These are phyloP conservation scores for Bombus polaris DNA, from an alignment of 1,140 invertebrate genomes.

Conservation along the genomic window DNA sequence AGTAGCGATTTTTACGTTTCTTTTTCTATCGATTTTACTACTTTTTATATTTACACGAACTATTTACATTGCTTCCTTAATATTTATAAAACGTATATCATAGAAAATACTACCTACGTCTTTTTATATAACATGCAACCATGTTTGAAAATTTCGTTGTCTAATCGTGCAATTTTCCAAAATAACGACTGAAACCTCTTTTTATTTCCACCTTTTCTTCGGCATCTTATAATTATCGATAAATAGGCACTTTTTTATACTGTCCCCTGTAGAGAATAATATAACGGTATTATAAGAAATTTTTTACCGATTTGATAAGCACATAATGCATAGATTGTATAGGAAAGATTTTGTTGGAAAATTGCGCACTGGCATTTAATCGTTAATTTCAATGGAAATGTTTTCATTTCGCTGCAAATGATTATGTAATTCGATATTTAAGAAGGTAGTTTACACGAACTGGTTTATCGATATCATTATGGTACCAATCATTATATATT, in stretches of 20 bases:
- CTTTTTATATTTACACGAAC: slow-evolving; percentile 19
- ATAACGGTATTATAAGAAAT: not conserved
- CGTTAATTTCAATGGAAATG: slow-evolving; percentile 20
- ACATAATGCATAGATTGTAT: not conserved
- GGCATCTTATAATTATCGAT: slow-evolving; percentile 4
- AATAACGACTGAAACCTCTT: not conserved
- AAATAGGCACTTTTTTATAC: not conserved
- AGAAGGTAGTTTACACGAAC: slow-evolving; percentile 46
- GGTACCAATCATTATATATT: slow-evolving; percentile 61
- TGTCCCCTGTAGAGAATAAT: not conserved
- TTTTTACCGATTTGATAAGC: not conserved
- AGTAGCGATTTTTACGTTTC: no score
- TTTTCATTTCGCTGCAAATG: slow-evolving; percentile 24
- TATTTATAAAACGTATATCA: slow-evolving; percentile 33
- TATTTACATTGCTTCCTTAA: slow-evolving; percentile 18
- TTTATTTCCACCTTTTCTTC: not conserved
- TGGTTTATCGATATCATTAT: slow-evolving; percentile 42
- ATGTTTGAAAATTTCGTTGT: slow-evolving; percentile 36
- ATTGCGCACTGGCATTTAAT: slow-evolving; percentile 52
- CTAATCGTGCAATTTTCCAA: slow-evolving; percentile 52
- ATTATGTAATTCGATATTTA: slow-evolving; percentile 56
- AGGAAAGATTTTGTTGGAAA: slow-evolving; percentile 39
- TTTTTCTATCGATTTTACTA: not conserved
- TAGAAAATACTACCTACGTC: slow-evolving; percentile 33
- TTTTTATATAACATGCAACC: slow-evolving; percentile 37